These are phyloP conservation scores for Andrena bucephala DNA, from an alignment of 2,888 invertebrate species.

Conservation along the genomic window DNA sequence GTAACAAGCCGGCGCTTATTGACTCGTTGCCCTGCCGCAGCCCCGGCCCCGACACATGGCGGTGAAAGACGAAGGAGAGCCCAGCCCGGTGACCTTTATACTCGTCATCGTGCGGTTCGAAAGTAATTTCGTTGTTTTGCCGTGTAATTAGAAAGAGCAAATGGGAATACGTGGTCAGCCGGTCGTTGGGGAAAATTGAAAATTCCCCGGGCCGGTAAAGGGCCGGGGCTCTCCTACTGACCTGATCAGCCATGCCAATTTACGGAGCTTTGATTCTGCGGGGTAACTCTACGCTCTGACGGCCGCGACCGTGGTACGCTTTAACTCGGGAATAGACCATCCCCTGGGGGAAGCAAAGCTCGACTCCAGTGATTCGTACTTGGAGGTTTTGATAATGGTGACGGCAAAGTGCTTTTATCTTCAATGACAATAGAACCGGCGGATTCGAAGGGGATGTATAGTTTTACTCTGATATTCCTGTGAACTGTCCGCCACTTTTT, in stretches of 20 bases:
- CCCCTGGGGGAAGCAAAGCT: conserved; percentile 25
- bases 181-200: conserved; percentile 58
- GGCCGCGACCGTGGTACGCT: conserved; percentile 33
- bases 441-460: conserved; percentile 7
- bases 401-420: conserved; percentile 59
- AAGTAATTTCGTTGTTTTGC: conserved; percentile 51
- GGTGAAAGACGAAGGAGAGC: background rate
- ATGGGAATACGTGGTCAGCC: conserved; percentile 13
- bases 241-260: conserved; percentile 61
- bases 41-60: too few species aligned
- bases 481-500: background rate
- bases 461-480: conserved; percentile 10
- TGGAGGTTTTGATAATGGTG: conserved; percentile 49
- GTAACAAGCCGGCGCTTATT: conserved; percentile 75
- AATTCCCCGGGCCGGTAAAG: conserved; percentile 39
- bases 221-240: conserved; percentile 40
- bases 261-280: conserved; percentile 58
- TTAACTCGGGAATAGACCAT: conserved; percentile 52
- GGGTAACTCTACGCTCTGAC: conserved; percentile 37
- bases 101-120: conserved; percentile 19
- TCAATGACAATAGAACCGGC: conserved; percentile 26
- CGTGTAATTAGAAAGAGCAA: conserved; percentile 50
- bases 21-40: conserved; percentile 59
- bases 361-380: conserved; percentile 53
- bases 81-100: background rate